These are phyloP conservation scores for Mesocentrotus franciscanus DNA, from an alignment of 53 echinoderm and acorn worm genomes.

Conservation along the genomic window DNA sequence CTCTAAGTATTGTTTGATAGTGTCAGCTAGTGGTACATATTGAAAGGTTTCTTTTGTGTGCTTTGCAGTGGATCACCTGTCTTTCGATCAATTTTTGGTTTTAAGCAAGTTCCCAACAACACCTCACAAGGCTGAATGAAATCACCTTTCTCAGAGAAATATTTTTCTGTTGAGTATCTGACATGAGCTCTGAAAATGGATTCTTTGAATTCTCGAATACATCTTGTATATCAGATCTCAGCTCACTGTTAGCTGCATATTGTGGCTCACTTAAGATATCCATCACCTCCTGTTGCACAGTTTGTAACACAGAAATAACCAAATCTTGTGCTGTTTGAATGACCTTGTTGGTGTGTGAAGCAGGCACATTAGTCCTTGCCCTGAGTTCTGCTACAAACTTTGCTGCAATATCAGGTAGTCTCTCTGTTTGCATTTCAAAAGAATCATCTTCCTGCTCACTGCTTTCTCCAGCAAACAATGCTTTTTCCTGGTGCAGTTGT, in stretches of 20 bases:
- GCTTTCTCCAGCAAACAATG: conserved; percentile 42
- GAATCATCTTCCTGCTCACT: conserved; percentile 22
- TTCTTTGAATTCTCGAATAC: conserved; percentile 5
- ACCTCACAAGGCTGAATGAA: conserved; percentile 47
- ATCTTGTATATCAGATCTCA: conserved; percentile 44
- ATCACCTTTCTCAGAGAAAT: conserved; percentile 57
- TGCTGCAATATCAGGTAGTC: conserved; percentile 47
- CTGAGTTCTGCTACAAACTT: conserved; percentile 49
- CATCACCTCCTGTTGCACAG: conserved; percentile 40
- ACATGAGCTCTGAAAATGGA: conserved; percentile 37
- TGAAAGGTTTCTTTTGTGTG: conserved; percentile 61
- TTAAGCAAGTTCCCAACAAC: conserved; percentile 44
- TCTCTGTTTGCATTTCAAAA: conserved; percentile 25
- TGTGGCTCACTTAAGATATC: conserved; percentile 25
- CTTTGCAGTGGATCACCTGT: conserved; percentile 60
- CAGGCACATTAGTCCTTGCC: conserved; percentile 44
- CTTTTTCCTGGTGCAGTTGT: conserved; percentile 34
- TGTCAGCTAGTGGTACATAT: conserved; percentile 64
- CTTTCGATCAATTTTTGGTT: conserved; percentile 54
- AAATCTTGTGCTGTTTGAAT: conserved; percentile 38
- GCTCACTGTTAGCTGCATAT: conserved; percentile 37
- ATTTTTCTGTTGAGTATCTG: conserved; percentile 43
- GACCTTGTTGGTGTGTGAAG: conserved; percentile 47
- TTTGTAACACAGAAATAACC: conserved; percentile 40
- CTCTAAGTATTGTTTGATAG: conserved; percentile 58